These are phyloP conservation scores for Apocheima hispidaria DNA, from an alignment of 2,888 invertebrate species.

Conservation along the genomic window DNA sequence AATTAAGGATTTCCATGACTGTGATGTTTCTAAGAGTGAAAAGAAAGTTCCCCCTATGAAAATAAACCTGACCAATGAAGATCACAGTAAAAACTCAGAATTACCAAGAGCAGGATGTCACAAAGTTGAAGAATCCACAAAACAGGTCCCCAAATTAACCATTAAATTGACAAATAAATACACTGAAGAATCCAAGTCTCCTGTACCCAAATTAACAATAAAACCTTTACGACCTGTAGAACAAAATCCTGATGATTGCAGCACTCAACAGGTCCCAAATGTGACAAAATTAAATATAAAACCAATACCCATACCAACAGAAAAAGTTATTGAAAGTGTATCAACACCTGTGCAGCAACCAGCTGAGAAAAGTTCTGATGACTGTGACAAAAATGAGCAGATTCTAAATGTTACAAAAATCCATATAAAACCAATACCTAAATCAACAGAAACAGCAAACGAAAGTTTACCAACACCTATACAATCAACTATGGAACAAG, in stretches of 20 bases:
- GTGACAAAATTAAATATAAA: constrained; percentile 74
- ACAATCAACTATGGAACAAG: neutral
- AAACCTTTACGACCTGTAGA: constrained; percentile 66
- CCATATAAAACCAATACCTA: constrained; percentile 77
- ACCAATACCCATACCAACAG: constrained; percentile 69
- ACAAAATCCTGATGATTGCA: constrained; percentile 44
- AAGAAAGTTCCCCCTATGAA: constrained; percentile 66
- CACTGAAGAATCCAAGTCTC: constrained; percentile 71
- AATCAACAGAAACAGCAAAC: constrained; percentile 60
- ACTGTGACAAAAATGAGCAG: constrained; percentile 49
- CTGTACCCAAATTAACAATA: constrained; percentile 77
- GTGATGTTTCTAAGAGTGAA: constrained; percentile 28
- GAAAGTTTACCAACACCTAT: constrained; percentile 42
- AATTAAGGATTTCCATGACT: neutral
- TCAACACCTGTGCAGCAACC: neutral
- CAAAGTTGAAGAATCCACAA: constrained; percentile 52
- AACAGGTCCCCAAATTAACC: constrained; percentile 82
- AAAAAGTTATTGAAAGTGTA: constrained; percentile 56
- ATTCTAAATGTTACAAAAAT: constrained; percentile 67
- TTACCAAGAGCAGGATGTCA: constrained; percentile 40
- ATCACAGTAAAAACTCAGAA: constrained; percentile 28
- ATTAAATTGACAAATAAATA: constrained; percentile 77
- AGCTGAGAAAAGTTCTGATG: constrained; percentile 23
- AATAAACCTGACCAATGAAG: constrained; percentile 52
- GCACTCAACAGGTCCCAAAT: constrained; percentile 58